A percentile compares a stretch with the other conserved stretches of the same genome.
Evolutionary conservation across 2,797 vertebrate species (phyloP).

Genomic region (Brachymystax lenok): DNA sequence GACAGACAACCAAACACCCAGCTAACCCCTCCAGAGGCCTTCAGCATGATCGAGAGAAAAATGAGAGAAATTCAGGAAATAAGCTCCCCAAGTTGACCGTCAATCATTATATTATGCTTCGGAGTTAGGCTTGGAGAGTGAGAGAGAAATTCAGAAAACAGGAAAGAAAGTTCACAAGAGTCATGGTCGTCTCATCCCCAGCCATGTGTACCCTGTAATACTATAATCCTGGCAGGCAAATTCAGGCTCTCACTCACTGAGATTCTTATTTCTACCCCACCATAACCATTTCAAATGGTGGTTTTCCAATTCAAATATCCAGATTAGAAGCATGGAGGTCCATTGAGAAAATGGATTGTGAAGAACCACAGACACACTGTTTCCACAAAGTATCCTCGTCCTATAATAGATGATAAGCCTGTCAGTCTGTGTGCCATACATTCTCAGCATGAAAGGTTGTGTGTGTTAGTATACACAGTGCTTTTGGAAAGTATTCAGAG

Average conservation of each 20-base stretch:
- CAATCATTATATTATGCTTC: not conserved
- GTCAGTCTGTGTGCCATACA: not conserved
- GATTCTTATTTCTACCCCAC: no score
- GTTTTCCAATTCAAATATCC: not conserved
- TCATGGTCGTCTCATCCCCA: not conserved
- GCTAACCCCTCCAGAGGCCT: no score
- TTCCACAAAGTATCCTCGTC: not conserved
- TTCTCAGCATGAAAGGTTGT: not conserved
- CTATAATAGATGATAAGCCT: not conserved
- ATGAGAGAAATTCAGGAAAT: no score
- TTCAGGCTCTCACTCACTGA: not conserved
- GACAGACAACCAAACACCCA: no score
- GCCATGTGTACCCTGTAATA: not conserved
- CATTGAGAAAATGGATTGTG: not conserved
- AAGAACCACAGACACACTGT: not conserved
- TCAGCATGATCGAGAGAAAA: no score
- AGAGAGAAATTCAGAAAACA: not conserved
- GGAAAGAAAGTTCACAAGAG: not conserved
- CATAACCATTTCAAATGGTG: not conserved
- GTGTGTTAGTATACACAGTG: no score
- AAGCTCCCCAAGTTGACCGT: no score
- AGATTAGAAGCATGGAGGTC: not conserved
- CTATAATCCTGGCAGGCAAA: not conserved
- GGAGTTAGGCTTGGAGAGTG: not conserved
- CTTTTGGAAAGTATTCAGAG: no score